Base-by-base conservation (phyloP, 2,888 invertebrate species). In the Thalpophila matura region DNA sequence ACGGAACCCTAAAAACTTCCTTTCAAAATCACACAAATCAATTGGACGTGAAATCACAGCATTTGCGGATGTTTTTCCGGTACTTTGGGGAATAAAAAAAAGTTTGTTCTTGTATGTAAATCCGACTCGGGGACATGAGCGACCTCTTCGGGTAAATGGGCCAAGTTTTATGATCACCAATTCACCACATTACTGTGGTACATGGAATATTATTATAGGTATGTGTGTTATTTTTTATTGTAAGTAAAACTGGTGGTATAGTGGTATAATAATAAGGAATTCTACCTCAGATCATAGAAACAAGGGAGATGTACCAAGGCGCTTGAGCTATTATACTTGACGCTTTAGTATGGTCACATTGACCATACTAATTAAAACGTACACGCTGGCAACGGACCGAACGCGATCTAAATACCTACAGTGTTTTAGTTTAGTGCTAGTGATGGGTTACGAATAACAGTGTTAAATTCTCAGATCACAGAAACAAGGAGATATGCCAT, bases 21-120 rank as follows among this genome's bases (percentile, higher is more conserved):
- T 38, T 74, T 27, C 27, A 49, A 61, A 67, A 68, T 74, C 61
- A 49, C 54, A 67, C 47, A 51, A 68, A 68, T 62, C 75, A 74
- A 49, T 74, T 47, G 51, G 33, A 58, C 56, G 53, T 50, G 55
- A 61, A 55, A 75, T 55, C 62, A 35, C 16, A 35, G 53, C 3
- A 46, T 69, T 54, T 50, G 67, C 12, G 29, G 31, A 65, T 35
- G 38, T 49, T 72, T 73, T 58, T 49, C 31, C 24, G 45, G 38
- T 45, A 57, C 54, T 61, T 61, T 29, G 14, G 29, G 38, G 22
- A 38, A 55, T 55, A 58, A 74, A 50, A 46, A 62, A 60, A 60
- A 42, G 58, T 42, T 63, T 50, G 12, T 50, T 59, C 38, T 54
- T 46, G 24, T 47, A 79, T 75, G 71, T 63, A 57, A 60, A 79